These are phyloP conservation scores for Argyresthia goedartella DNA, from an alignment of 2,888 invertebrate species.

Conservation along the genomic window DNA sequence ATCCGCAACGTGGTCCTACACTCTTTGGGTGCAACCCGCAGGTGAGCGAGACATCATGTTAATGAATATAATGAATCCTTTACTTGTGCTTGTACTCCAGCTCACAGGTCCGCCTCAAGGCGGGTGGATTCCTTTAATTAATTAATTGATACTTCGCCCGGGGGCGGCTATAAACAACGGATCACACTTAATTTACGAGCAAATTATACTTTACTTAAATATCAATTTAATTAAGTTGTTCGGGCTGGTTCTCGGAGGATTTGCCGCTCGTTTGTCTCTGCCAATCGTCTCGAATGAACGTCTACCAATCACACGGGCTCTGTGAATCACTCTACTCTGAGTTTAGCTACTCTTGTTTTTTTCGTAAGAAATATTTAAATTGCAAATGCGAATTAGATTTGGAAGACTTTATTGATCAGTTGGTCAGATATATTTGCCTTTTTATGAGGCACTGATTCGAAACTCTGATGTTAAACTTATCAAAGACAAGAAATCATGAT, in stretches of 20 bases:
- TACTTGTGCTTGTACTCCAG: conserved; percentile 34
- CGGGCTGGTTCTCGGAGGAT: conserved; percentile 44
- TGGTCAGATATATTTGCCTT: too few relatives aligned
- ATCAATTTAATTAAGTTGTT: conserved; percentile 70
- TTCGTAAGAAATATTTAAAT: too few relatives aligned
- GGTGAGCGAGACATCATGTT: too few relatives aligned
- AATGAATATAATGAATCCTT: conserved; percentile 62
- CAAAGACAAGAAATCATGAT: too few relatives aligned
- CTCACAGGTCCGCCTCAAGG: conserved; percentile 53
- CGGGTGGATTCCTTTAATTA: conserved; percentile 62
- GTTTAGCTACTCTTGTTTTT: too few relatives aligned
- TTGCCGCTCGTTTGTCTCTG: conserved; percentile 55
- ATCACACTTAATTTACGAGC: conserved; percentile 69
- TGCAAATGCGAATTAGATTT: too few relatives aligned
- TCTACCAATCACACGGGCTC: background rate
- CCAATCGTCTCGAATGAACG: conserved; percentile 7
- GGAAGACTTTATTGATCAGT: too few relatives aligned
- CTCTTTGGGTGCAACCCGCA: too few relatives aligned
- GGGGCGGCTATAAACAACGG: conserved; percentile 60
- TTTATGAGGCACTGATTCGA: too few relatives aligned
- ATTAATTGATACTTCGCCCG: conserved; percentile 64
- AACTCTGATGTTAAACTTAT: too few relatives aligned
- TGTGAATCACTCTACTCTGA: background rate
- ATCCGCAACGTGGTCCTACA: too few relatives aligned
- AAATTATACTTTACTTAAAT: conserved; percentile 70